Evolutionary conservation across 1,140 invertebrate genomes (phyloP), one percentile per base, ranked within the genome.

Genomic region (Polypedilum vanderplanki): DNA sequence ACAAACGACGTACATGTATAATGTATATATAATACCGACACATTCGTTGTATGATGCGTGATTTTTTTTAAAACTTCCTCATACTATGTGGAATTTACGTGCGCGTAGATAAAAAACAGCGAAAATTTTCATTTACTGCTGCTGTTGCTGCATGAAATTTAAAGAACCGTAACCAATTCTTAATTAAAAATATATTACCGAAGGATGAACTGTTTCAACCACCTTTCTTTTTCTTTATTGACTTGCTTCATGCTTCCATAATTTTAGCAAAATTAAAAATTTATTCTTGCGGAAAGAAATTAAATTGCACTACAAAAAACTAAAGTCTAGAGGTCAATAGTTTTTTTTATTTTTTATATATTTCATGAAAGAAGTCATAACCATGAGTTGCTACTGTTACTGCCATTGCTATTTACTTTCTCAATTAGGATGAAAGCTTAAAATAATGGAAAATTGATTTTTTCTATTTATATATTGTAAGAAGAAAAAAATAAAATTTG

Each of bases 401-500:
- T 20, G 17, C 20, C 9, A 4, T 70, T 70, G 8, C 20, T 70
- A 17, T 22, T 70, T 70, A 22, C 65, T 70, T 22, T 70, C 20
- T 17, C 65, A 70, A 70, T 70, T 70, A 70, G 3, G 7, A 18
- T 7, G 8, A 8, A 67, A 18, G 18, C n/a, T 18, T n/a, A 17
- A 18, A 67, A 18, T 67, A 67, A 67, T 17, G 65, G 65, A 67
- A 67, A 67, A 67, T 67, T 67, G 18, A 67, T 67, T 67, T 67
- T 67, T 67, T 9, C 17, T 67, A 3, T 33, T 33, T 33, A 1
- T 33, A 33, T 33, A 33, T 33, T 33, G 24, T 33, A 33, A 33
- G 5, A 3, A 33, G 5, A 5, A 33, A 33, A 33, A 33, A 33
- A 33, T 1, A 33, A 33, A 33, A 33, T 33, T 33, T 33, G 1